Conservation (phyloP, 2,113 vertebrate species). For the Gracilinanus agilis region DNA sequence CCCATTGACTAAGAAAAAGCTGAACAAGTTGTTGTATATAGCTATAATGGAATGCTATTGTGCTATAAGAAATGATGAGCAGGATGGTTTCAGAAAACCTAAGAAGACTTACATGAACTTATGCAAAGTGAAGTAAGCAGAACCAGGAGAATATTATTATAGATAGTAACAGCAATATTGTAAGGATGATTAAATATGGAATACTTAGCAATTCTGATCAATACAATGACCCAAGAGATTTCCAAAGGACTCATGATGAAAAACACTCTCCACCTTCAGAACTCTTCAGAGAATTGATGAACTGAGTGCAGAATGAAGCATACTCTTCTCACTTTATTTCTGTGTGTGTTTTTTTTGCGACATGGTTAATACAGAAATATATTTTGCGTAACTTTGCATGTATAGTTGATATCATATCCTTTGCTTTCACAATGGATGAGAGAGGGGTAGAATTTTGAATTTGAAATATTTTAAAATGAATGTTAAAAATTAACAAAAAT, state of each 20-base stretch:
- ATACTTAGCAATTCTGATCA: neutral
- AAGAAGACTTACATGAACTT: neutral
- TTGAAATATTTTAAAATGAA: neutral
- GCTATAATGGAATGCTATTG: neutral
- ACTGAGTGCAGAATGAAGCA: neutral
- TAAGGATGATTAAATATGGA: neutral
- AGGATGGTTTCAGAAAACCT: neutral
- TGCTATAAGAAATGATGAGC: neutral
- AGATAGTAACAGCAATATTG: neutral
- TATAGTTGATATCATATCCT: neutral
- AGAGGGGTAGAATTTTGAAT: neutral
- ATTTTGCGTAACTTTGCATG: neutral
- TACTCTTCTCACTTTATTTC: neutral
- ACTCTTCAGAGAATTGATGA: neutral
- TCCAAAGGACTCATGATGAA: neutral
- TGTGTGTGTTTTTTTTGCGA: neutral
- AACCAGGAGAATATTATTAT: neutral
- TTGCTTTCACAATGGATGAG: neutral
- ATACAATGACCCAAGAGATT: neutral
- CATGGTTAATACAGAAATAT: neutral
- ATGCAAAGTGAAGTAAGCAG: neutral
- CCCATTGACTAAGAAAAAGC: neutral
- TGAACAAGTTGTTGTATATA: neutral
- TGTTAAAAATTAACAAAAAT: neutral
- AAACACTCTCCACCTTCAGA: neutral